Conservation (phyloP, 2,888 invertebrate species). For the Odontocerum albicorne region DNA sequence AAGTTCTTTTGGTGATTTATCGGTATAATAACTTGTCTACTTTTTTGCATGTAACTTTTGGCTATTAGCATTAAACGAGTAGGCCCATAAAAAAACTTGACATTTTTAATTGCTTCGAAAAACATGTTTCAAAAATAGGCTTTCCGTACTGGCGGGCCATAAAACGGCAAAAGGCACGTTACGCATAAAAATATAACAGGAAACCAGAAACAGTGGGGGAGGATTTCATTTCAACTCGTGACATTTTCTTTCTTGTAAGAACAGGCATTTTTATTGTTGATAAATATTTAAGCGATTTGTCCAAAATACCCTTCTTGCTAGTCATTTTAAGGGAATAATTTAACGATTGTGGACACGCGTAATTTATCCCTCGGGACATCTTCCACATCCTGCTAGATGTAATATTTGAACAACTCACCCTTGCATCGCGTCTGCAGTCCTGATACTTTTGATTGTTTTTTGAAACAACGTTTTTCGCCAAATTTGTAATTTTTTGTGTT, state of each 20-base stretch:
- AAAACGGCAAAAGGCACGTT: slow-evolving; percentile 13
- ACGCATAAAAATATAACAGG: slow-evolving; percentile 8
- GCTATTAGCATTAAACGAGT: too few species aligned
- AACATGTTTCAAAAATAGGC: slow-evolving; percentile 4
- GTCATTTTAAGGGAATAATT: slow-evolving; percentile 28
- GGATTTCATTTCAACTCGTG: background rate
- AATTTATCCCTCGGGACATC: slow-evolving; percentile 19
- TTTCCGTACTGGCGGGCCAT: background rate
- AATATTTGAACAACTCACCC: background rate
- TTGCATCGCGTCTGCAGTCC: too few species aligned
- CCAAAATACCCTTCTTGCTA: slow-evolving; percentile 18
- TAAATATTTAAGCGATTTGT: slow-evolving; percentile 23
- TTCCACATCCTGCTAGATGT: slow-evolving; percentile 1
- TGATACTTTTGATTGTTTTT: too few species aligned
- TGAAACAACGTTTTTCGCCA: too few species aligned
- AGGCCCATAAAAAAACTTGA: too few species aligned
- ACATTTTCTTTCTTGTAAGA: background rate
- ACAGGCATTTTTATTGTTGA: slow-evolving; percentile 20
- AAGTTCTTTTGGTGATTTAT: too few species aligned
- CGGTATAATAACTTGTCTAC: too few species aligned
- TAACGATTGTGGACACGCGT: slow-evolving; percentile 24
- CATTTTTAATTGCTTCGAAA: slow-evolving; percentile 2
- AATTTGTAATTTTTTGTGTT: too few species aligned
- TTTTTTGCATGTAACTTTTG: too few species aligned
- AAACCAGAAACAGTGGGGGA: background rate